phyloP scores from a whole-genome alignment of 2,113 vertebrate species.

The Caranx melampygus region DNA sequence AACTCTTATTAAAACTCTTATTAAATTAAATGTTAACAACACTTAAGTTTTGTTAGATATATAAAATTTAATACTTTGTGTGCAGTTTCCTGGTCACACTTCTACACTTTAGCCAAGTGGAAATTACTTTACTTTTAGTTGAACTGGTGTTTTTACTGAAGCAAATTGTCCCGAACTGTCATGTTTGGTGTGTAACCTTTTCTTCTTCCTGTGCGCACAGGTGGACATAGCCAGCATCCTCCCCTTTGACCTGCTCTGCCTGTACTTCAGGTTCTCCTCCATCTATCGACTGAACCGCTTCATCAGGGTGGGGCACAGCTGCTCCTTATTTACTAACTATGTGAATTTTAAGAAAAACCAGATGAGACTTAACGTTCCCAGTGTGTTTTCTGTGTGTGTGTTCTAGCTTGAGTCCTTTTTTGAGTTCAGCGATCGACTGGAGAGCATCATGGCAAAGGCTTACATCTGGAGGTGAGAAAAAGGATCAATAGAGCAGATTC shows the following conservation, averaged over 20 bases:
- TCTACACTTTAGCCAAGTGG: no score
- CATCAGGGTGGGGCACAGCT: constrained; percentile 84
- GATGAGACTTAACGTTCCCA: not conserved
- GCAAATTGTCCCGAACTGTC: not conserved
- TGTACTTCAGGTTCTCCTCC: constrained; percentile 87
- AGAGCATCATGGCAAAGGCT: constrained; percentile 90
- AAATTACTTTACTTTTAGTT: not conserved
- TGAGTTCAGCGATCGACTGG: constrained; percentile 93
- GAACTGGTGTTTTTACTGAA: not conserved
- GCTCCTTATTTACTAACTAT: not conserved
- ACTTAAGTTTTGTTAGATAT: no score
- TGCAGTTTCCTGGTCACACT: no score
- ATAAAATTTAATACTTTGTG: no score
- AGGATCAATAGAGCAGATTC: not conserved
- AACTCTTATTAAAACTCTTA: no score
- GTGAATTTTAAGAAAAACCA: no score
- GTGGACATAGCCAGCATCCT: constrained; percentile 86
- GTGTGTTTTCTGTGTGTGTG: not conserved
- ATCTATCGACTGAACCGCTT: constrained; percentile 88
- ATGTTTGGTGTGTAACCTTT: not conserved
- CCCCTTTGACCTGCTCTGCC: constrained; percentile 88
- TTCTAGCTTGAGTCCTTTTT: constrained; percentile 86
- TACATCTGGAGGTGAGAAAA: constrained; percentile 90
- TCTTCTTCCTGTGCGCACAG: constrained; percentile 74
- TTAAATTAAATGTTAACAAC: no score